Evolutionary conservation across 2,888 invertebrate genomes (phyloP).

Genomic region (Mellilla xanthometata): DNA sequence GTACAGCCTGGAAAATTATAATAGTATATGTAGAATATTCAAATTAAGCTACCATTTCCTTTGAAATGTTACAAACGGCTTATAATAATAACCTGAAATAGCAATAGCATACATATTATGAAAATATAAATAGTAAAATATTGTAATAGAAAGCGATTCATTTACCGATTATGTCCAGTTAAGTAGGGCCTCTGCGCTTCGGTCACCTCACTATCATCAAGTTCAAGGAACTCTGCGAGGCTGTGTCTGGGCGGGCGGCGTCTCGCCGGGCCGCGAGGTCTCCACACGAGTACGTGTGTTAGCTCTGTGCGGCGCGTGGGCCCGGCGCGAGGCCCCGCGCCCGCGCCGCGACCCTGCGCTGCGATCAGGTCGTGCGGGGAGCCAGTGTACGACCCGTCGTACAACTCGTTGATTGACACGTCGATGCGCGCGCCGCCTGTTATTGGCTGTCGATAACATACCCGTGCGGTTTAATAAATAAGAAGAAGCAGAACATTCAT

Average conservation of each 20-base stretch:
- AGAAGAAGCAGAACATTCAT: too few species aligned
- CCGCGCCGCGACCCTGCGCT: constrained; percentile 88
- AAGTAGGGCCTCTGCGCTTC: constrained; percentile 94
- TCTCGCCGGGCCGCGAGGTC: constrained; percentile 78
- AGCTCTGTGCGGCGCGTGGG: constrained; percentile 90
- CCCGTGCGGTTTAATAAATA: neutral
- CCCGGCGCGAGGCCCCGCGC: constrained; percentile 87
- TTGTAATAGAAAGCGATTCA: too few species aligned
- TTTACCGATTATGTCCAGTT: constrained; percentile 92
- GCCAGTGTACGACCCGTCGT: constrained; percentile 97
- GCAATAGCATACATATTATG: too few species aligned
- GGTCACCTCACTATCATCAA: constrained; percentile 89
- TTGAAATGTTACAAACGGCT: too few species aligned
- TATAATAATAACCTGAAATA: too few species aligned
- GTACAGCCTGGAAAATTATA: constrained; percentile 90
- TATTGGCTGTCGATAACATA: constrained; percentile 79
- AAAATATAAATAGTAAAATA: too few species aligned
- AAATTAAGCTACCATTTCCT: too few species aligned
- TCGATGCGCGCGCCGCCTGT: constrained; percentile 93
- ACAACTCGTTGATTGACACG: constrained; percentile 96
- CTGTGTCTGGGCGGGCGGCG: constrained; percentile 85
- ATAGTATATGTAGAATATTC: too few species aligned
- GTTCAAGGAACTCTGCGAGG: constrained; percentile 93
- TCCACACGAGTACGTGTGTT: constrained; percentile 90
- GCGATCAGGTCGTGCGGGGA: constrained; percentile 94